Conservation (phyloP, 2,797 vertebrate species). For the Syndactyla subalaris region DNA sequence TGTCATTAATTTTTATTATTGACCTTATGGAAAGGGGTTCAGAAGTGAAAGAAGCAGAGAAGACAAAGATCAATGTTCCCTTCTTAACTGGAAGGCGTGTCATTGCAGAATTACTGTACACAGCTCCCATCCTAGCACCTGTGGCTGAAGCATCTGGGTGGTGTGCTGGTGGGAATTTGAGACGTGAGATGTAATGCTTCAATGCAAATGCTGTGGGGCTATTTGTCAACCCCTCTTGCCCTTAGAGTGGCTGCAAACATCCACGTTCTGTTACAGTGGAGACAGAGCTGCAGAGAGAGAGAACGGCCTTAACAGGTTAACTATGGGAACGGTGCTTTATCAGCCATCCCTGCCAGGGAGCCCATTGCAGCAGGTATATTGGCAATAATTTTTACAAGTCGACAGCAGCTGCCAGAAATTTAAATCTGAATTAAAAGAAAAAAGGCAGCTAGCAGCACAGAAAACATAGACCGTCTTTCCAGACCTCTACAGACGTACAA, state of each 20-base stretch:
- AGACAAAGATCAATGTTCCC: not conserved
- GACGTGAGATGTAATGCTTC: not conserved
- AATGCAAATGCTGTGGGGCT: not conserved
- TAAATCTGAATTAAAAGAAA: not conserved
- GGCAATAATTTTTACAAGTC: not conserved
- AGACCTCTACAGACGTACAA: not conserved
- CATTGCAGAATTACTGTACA: not conserved
- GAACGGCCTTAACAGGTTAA: not conserved
- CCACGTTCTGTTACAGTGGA: not conserved
- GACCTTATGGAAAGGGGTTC: not conserved
- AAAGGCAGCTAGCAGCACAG: not conserved
- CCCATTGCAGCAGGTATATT: not conserved
- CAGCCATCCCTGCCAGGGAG: not conserved
- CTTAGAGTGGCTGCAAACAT: not conserved
- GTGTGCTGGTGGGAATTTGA: not conserved
- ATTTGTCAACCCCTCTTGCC: not conserved
- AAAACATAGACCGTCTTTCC: not conserved
- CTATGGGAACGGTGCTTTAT: not conserved
- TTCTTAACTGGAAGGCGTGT: not conserved
- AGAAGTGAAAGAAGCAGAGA: not conserved
- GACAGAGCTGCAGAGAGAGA: not conserved
- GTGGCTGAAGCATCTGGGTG: not conserved
- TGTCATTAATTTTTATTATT: not conserved
- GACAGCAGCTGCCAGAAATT: not conserved
- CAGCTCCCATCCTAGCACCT: not conserved